Evolutionary conservation across 2,797 vertebrate genomes (phyloP).

Genomic region (Melanotaenia nigrans): DNA sequence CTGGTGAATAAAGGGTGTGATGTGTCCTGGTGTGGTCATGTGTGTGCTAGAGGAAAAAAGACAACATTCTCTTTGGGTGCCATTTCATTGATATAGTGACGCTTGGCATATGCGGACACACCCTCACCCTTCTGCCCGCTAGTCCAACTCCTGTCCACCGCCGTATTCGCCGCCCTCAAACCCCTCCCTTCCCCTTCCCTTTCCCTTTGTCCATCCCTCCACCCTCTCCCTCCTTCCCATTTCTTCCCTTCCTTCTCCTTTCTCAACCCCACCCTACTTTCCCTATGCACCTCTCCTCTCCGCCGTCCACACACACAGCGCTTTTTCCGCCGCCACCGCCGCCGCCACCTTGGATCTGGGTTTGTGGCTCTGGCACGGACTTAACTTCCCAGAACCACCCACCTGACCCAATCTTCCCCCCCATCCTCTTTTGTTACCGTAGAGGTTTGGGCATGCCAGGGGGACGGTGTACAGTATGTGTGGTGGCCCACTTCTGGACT

Average conservation of each 20-base stretch:
- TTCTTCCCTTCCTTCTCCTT: constrained; percentile 19
- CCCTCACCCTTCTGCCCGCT: constrained; percentile 56
- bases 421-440: constrained; percentile 50
- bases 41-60: constrained; percentile 5
- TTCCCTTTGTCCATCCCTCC: not conserved
- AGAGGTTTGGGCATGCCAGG: constrained; percentile 52
- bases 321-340: constrained; percentile 73
- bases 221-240: constrained; percentile 3
- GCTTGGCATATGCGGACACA: constrained; percentile 69
- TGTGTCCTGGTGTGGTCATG: constrained; percentile 20
- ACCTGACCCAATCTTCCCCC: constrained; percentile 59
- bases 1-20: constrained; percentile 16
- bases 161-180: constrained; percentile 77
- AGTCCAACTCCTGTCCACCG: constrained; percentile 68
- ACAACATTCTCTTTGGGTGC: constrained; percentile 34
- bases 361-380: constrained; percentile 69
- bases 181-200: constrained; percentile 12
- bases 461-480: constrained; percentile 58
- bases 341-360: constrained; percentile 74
- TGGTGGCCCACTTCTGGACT: constrained; percentile 53
- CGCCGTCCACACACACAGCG: constrained; percentile 79
- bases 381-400: constrained; percentile 69
- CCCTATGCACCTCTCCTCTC: constrained; percentile 73
- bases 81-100: constrained; percentile 59
- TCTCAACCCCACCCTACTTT: constrained; percentile 40